phyloP scores from a whole-genome alignment of 2,888 invertebrate genomes.

The Tetramorium bicarinatum region DNA sequence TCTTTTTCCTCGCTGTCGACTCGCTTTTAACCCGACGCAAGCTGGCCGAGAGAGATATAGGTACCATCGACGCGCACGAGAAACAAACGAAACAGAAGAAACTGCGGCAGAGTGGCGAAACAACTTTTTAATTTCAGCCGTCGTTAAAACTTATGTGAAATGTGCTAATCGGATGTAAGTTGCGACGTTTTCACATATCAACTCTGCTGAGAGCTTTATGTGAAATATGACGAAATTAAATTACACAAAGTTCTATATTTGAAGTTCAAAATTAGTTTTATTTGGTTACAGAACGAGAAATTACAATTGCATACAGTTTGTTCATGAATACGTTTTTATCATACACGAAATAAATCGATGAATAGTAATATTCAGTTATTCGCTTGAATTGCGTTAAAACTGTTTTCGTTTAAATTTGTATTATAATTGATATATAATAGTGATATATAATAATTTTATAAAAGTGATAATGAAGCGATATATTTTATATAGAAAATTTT shows the following conservation, averaged over 20 bases:
- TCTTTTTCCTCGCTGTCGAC: slow-evolving; percentile 23
- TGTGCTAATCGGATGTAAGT: slow-evolving; percentile 21
- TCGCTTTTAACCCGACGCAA: slow-evolving; percentile 40
- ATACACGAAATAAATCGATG: background rate
- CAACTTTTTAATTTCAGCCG: slow-evolving; percentile 20
- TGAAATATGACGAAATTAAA: slow-evolving; percentile 22
- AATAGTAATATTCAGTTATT: background rate
- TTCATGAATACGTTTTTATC: background rate
- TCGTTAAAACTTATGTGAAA: slow-evolving; percentile 14
- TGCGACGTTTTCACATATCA: slow-evolving; percentile 38
- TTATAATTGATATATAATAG: background rate
- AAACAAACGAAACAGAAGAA: slow-evolving; percentile 1
- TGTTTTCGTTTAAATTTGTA: background rate
- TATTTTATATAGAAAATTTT: background rate
- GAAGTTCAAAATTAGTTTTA: slow-evolving; percentile 16
- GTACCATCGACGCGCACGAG: background rate
- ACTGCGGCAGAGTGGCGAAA: background rate
- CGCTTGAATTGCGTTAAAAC: background rate
- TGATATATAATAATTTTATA: background rate
- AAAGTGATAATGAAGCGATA: background rate
- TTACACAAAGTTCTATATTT: background rate
- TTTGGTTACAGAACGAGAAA: background rate
- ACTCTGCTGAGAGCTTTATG: slow-evolving; percentile 10
- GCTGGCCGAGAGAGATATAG: slow-evolving; percentile 25
- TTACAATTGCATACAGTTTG: background rate